Base-by-base conservation (phyloP, 2,113 vertebrate genomes). In the Dinomys branickii region DNA sequence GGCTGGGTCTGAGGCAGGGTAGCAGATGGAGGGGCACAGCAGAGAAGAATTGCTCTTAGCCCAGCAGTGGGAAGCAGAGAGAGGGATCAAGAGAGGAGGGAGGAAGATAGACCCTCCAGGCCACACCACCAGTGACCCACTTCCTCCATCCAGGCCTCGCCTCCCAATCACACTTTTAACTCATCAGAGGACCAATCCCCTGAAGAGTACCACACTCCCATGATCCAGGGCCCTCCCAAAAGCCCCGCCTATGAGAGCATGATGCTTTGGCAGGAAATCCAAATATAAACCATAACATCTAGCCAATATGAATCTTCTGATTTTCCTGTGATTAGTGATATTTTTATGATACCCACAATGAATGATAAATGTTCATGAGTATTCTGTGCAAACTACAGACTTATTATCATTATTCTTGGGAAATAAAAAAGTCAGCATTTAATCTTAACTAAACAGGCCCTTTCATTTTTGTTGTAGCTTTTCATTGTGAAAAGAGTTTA, bases 361-460 rank as follows among this genome's bases (percentile, higher is more conserved):
- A 47, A 84, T 75, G 44, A 26, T 13, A 75, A 86, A 41, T 80
- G 44, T 71, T 92, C 82, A 73, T 58, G 91, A 90, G 75, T 67
- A 82, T 33, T 71, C 69, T 65, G 16, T 58, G n/a, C 33, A 73
- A 73, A 33, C 61, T n/a, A 85, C 5, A 83, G 2, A 84, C 85
- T 90, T 90, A 94, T 80, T 92, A 92, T 52, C 71, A 95, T 47
- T 47, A 84, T 88, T 88, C 35, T 54, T 93, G 35, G 41, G 58
- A 96, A 95, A 88, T 1, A 81, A 83, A 97, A 97, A 96, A 93
- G 85, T 56, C 83, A 80, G 44, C 82, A 92, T 50, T 59, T 88
- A 84, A 85, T 80, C 93, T 95, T 82, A 80, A 92, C 38, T 83
- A 90, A 85, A 77, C 19, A 63, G 41, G 24, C 3, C 86, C 7